A percentile compares a stretch with the other conserved stretches of the same genome.
Evolutionary conservation across 2,797 vertebrate genomes (phyloP).

Genomic region (Gouania willdenowi): DNA sequence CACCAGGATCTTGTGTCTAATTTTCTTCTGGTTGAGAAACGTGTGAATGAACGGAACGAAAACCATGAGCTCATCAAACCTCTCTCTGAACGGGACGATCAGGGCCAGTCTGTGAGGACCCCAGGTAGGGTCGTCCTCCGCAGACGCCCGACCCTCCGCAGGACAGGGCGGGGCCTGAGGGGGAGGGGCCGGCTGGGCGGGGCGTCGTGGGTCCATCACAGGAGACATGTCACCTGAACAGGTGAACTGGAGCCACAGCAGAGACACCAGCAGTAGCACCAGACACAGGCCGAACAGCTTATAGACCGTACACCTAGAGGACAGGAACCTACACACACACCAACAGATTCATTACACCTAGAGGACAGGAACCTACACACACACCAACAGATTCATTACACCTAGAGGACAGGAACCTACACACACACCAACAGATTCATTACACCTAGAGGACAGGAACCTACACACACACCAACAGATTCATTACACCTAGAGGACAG

Average conservation of each 20-base stretch:
- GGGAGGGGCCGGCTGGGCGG: slow-evolving; percentile 32
- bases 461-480: slow-evolving; percentile 50
- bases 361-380: slow-evolving; percentile 70
- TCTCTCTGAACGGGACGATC: slow-evolving; percentile 90
- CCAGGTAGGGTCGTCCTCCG: slow-evolving; percentile 80
- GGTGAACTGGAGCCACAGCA: slow-evolving; percentile 93
- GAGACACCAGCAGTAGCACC: slow-evolving; percentile 82
- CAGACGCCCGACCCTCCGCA: slow-evolving; percentile 34
- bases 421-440: no score
- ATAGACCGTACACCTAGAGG: slow-evolving; percentile 80
- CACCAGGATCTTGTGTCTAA: slow-evolving; percentile 87
- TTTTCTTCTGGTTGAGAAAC: slow-evolving; percentile 89
- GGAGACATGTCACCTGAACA: slow-evolving; percentile 81
- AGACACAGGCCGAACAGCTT: slow-evolving; percentile 87
- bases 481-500: no score
- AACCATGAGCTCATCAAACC: slow-evolving; percentile 92
- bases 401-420: slow-evolving; percentile 74
- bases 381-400: no score
- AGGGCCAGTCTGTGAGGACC: slow-evolving; percentile 89
- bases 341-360: no score
- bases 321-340: slow-evolving; percentile 66
- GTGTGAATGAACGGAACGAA: slow-evolving; percentile 93
- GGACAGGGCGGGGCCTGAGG: slow-evolving; percentile 59
- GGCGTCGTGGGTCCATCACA: slow-evolving; percentile 10
- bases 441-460: slow-evolving; percentile 76